Evolutionary conservation across 1,140 invertebrate species (phyloP).

Genomic region (Drosophila murphyi): DNA sequence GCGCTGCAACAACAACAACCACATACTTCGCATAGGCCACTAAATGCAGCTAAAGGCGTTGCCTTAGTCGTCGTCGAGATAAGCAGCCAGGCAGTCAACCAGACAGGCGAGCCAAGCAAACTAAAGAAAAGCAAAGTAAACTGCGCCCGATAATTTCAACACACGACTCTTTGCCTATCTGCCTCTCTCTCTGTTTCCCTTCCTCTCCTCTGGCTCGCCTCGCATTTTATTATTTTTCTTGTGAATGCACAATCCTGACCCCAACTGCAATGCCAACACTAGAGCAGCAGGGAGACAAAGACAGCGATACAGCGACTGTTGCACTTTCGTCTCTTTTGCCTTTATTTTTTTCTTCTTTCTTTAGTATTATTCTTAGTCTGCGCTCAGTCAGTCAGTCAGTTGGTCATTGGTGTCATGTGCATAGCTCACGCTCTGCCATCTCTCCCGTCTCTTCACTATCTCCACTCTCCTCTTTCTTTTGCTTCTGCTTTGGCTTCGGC

Average conservation of each 20-base stretch:
- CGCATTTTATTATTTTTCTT: too few relatives aligned
- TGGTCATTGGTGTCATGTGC: conserved; percentile 82
- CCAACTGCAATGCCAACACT: neutral
- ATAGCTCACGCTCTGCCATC: conserved; percentile 27
- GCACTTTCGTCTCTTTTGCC: conserved; percentile 9
- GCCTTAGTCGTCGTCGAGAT: conserved; percentile 2
- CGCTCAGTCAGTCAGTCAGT: conserved; percentile 77
- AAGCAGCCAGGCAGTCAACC: neutral
- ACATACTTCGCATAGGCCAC: conserved; percentile 16
- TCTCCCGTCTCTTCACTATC: too few relatives aligned
- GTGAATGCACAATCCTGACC: neutral
- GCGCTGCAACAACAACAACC: conserved; percentile 22
- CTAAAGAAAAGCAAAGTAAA: neutral
- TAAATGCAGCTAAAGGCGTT: conserved; percentile 18
- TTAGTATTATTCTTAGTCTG: conserved; percentile 30
- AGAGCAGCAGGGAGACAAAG: neutral
- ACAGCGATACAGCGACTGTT: neutral
- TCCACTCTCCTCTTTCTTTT: neutral
- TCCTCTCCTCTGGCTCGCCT: neutral
- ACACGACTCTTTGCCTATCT: neutral
- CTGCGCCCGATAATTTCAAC: conserved; percentile 9
- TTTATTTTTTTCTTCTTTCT: neutral
- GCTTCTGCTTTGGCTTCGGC: neutral
- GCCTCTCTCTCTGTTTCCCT: neutral
- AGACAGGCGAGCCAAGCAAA: neutral